Evolutionary conservation across 2,113 vertebrate species (phyloP), one percentile per base, ranked within the genome.

Genomic region (Heterotis niloticus): DNA sequence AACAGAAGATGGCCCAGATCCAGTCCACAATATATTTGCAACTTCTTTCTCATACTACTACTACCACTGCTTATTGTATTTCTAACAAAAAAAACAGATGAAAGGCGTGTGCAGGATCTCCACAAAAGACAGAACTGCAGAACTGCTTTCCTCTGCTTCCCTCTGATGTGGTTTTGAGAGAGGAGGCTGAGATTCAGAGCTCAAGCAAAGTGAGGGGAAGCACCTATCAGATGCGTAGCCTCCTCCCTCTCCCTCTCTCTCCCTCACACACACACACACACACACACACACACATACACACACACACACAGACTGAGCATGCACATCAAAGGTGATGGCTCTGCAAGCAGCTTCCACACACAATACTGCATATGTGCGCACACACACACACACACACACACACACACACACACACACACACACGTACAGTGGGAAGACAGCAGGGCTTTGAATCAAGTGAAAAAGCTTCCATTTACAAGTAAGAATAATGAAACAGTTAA

Each of bases 11-110:
- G 85, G 83, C 78, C 82, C 34, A 70, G 64, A 79, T 80, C 80
- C 59, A 76, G 74, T 82, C 74, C 76, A 20, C 79, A 62, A 34
- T 52, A 60, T 79, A 29, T 76, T 77, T 76, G 81, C 20, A 65
- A 34, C 76, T 79, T 82, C 80, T 80, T 80, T 81, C 82, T 80
- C 66, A 78, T 83, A 78, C 80, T 83, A 76, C 72, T 82, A 73
- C 67, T 59, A 66, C 82, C 29, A 77, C 78, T 52, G 75, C 65
- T 66, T 70, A 73, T 82, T 85, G 79, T 83, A 77, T 59, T 77
- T 80, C 84, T 24, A 20, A 60, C 73, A 70, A 44, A 67, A 67
- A 44, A 51, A 34, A 78, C 24, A 82, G 77, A 81, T 12, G 66
- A 75, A 60, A 5, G 24, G 51, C 23, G 13, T 24, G 51, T 74